A percentile compares a stretch with the other conserved stretches of the same genome.
phyloP scores from a whole-genome alignment of 2,888 invertebrate species.

The Lasioglossum vierecki region DNA sequence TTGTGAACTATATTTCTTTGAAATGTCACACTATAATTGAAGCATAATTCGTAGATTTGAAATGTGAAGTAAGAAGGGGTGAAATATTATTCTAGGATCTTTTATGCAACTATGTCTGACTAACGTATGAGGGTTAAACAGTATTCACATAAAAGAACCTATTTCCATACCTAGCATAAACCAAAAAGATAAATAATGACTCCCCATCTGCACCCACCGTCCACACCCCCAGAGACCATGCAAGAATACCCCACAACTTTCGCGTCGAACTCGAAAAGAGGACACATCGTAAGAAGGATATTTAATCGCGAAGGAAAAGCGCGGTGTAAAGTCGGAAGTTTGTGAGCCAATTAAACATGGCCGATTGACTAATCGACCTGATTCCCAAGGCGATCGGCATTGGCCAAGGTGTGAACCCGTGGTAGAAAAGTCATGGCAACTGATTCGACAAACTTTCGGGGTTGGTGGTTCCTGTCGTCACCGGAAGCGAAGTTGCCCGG shows the following conservation, averaged over 20 bases:
- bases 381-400: constrained; percentile 17
- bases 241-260: neutral
- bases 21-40: no score
- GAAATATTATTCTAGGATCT: no score
- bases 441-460: constrained; percentile 38
- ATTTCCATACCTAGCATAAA: no score
- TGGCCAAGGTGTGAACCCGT: neutral
- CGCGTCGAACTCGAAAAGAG: neutral
- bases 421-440: constrained; percentile 25
- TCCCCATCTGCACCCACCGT: no score
- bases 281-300: neutral
- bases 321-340: constrained; percentile 12
- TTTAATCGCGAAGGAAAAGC: constrained; percentile 7
- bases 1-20: no score
- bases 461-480: neutral
- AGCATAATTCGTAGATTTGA: no score
- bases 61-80: no score
- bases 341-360: constrained; percentile 17
- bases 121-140: no score
- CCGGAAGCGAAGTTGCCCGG: constrained; percentile 21
- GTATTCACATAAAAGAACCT: no score
- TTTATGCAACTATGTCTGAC: no score
- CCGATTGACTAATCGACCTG: constrained; percentile 16
- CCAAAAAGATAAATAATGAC: neutral
- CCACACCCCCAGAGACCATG: neutral